phyloP scores from a whole-genome alignment of 2,888 invertebrate genomes.

The Eueremaeus valkanovi region DNA sequence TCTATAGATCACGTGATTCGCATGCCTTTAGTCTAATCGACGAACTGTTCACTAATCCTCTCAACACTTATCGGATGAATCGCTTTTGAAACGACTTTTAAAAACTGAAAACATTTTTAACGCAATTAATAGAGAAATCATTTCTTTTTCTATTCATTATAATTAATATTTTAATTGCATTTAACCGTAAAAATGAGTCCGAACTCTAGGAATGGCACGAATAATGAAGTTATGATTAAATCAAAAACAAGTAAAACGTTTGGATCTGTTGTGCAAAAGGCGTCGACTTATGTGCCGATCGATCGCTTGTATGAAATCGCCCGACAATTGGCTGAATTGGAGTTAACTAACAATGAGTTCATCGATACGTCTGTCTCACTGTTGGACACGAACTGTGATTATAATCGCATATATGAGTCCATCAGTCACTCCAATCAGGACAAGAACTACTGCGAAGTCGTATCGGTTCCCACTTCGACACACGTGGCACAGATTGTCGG shows the following conservation, averaged over 20 bases:
- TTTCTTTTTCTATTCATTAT: too few species aligned
- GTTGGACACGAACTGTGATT: not conserved
- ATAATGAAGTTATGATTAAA: too few species aligned
- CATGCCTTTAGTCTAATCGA: not conserved
- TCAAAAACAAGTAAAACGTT: too few species aligned
- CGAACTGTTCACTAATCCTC: not conserved
- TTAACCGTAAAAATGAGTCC: not conserved
- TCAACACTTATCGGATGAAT: too few species aligned
- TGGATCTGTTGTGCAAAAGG: not conserved
- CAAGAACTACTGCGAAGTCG: slow-evolving; percentile 33
- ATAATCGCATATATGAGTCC: not conserved
- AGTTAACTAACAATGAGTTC: not conserved
- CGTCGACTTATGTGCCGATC: not conserved
- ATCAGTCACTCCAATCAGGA: not conserved
- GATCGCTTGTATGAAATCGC: slow-evolving; percentile 15
- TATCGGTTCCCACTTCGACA: slow-evolving; percentile 33
- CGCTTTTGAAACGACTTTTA: too few species aligned
- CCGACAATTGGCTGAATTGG: not conserved
- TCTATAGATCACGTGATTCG: not conserved
- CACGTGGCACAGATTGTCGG: slow-evolving; percentile 40
- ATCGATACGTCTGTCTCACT: slow-evolving; percentile 1
- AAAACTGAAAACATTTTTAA: too few species aligned
- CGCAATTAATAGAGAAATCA: too few species aligned
- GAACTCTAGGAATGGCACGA: not conserved
- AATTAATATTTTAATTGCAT: not conserved